Conservation (phyloP, 2,888 invertebrate genomes). For the Mayetiola destructor region DNA sequence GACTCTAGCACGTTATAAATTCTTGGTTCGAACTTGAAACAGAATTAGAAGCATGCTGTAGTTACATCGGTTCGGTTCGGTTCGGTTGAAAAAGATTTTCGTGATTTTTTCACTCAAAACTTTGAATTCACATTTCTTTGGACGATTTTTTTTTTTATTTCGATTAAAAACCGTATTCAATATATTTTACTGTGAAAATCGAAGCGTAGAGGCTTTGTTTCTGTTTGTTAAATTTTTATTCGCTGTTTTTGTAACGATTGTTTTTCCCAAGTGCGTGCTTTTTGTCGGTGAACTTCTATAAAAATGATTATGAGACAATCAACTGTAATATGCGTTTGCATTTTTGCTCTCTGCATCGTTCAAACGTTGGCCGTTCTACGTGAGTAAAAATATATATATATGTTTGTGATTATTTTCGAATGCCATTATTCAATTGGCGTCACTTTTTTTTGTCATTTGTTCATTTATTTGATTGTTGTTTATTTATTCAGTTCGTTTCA, state of each 20-base stretch:
- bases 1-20: conserved; percentile 4
- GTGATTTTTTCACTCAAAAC: not conserved
- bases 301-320: not conserved
- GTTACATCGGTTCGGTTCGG: not conserved
- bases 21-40: not conserved
- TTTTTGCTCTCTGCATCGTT: conserved; percentile 1
- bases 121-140: not conserved
- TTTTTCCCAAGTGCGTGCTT: not conserved
- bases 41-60: conserved; percentile 6
- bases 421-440: too few relatives aligned
- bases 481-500: too few relatives aligned
- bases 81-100: not conserved
- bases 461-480: too few relatives aligned
- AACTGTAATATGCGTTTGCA: not conserved
- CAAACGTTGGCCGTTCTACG: not conserved
- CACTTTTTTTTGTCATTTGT: too few relatives aligned
- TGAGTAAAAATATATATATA: not conserved
- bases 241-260: not conserved
- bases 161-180: too few relatives aligned
- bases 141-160: too few relatives aligned
- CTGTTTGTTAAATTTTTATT: not conserved
- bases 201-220: too few relatives aligned
- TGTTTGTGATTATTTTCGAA: too few relatives aligned
- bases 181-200: too few relatives aligned
- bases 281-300: not conserved